Conservation (phyloP, 1,140 invertebrate genomes). For the Drosophila pruinosa region DNA sequence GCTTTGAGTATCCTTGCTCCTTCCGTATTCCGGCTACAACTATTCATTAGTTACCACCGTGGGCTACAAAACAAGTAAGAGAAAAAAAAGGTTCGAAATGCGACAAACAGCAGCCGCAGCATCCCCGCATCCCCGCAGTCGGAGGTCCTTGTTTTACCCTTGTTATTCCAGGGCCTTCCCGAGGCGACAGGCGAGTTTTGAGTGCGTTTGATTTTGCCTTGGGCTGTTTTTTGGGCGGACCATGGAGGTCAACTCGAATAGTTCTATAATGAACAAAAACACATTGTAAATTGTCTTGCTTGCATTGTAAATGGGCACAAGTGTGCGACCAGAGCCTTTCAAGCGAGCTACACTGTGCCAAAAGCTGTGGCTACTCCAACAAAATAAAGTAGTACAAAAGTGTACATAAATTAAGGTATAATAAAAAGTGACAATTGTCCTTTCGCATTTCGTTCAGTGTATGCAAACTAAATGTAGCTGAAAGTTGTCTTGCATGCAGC, state of each 20-base stretch:
- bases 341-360: slow-evolving; percentile 31
- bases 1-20: slow-evolving; percentile 43
- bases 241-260: slow-evolving; percentile 71
- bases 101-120: slow-evolving; percentile 57
- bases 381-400: not conserved
- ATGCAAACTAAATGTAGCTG: slow-evolving; percentile 29
- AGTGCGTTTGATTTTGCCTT: slow-evolving; percentile 65
- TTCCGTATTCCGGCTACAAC: slow-evolving; percentile 46
- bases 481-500: slow-evolving; percentile 5
- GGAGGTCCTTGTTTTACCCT: slow-evolving; percentile 57
- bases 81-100: slow-evolving; percentile 54
- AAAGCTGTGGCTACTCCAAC: not conserved
- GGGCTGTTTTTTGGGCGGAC: slow-evolving; percentile 47
- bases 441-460: slow-evolving; percentile 13
- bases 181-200: slow-evolving; percentile 64
- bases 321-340: slow-evolving; percentile 39
- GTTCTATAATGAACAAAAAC: slow-evolving; percentile 80
- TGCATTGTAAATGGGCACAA: slow-evolving; percentile 72
- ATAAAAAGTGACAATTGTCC: no score
- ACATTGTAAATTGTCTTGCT: slow-evolving; percentile 78
- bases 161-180: slow-evolving; percentile 50
- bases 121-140: slow-evolving; percentile 37
- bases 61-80: slow-evolving; percentile 9
- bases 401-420: no score
- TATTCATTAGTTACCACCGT: slow-evolving; percentile 73